phyloP scores from a whole-genome alignment of 2,888 invertebrate genomes.

The Cloeon dipterum region DNA sequence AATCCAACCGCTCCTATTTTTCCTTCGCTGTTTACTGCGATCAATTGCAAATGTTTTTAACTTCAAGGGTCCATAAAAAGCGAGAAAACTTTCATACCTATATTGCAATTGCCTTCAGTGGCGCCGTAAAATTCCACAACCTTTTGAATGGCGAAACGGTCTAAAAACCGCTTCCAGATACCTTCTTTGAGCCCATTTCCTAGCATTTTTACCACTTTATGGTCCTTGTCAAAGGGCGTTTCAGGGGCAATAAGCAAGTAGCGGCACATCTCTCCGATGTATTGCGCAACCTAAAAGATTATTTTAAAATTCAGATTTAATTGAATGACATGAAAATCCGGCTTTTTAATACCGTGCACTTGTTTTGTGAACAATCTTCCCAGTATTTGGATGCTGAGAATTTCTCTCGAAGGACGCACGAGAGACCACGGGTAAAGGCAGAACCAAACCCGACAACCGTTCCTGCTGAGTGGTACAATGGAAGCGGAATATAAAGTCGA shows the following conservation, averaged over 20 bases:
- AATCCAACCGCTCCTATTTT: constrained; percentile 82
- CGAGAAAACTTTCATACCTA: constrained; percentile 34
- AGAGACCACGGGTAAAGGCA: constrained; percentile 47
- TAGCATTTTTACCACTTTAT: constrained; percentile 59
- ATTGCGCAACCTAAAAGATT: constrained; percentile 46
- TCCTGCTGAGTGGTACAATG: constrained; percentile 86
- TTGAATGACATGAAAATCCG: too few relatives aligned
- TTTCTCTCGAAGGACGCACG: constrained; percentile 61
- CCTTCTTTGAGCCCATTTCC: constrained; percentile 88
- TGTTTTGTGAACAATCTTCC: constrained; percentile 73
- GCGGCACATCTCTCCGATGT: constrained; percentile 77
- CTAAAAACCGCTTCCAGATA: constrained; percentile 78
- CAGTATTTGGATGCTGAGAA: constrained; percentile 91
- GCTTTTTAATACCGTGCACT: constrained; percentile 71
- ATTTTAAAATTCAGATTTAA: too few relatives aligned
- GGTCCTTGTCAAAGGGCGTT: constrained; percentile 35
- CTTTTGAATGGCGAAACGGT: constrained; percentile 48
- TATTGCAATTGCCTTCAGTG: constrained; percentile 90
- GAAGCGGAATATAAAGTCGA: constrained; percentile 71
- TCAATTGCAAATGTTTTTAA: constrained; percentile 4
- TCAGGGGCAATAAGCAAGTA: constrained; percentile 51
- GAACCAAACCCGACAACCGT: constrained; percentile 69
- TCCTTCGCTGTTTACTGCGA: constrained; percentile 73
- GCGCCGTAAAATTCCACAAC: constrained; percentile 91
- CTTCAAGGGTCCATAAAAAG: too few relatives aligned